These are phyloP conservation scores for Otolemur crassicaudatus DNA, from an alignment of 2,797 vertebrate species.

Conservation along the genomic window DNA sequence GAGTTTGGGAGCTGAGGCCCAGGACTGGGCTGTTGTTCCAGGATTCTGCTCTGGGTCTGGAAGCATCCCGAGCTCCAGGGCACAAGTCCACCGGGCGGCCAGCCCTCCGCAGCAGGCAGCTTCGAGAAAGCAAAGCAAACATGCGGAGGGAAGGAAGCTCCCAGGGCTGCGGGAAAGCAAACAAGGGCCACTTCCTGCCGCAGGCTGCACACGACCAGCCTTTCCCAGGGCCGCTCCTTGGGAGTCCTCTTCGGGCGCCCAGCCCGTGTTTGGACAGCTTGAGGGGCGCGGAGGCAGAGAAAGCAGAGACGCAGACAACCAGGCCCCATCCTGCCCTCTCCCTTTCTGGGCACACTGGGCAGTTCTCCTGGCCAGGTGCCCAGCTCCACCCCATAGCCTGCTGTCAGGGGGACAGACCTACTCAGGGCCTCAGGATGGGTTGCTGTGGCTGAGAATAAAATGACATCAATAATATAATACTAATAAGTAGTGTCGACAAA, in stretches of 20 bases:
- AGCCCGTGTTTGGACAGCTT: constrained; percentile 95
- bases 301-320: constrained; percentile 68
- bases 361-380: neutral
- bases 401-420: neutral
- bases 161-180: constrained; percentile 90
- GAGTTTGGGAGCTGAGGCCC: neutral
- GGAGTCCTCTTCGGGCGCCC: constrained; percentile 89
- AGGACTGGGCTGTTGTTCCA: neutral
- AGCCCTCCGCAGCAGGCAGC: constrained; percentile 88
- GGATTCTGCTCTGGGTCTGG: neutral
- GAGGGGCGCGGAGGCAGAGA: constrained; percentile 82
- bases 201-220: constrained; percentile 83
- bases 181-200: constrained; percentile 90
- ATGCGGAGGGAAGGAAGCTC: constrained; percentile 89
- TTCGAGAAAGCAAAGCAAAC: constrained; percentile 89
- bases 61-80: neutral
- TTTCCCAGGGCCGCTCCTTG: constrained; percentile 94
- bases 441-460: neutral
- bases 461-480: neutral
- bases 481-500: neutral
- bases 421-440: neutral
- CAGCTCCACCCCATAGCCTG: neutral
- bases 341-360: neutral
- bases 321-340: neutral
- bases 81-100: neutral